These are phyloP conservation scores for Tromatobia lineatoria DNA, from an alignment of 2,888 invertebrate species.

Conservation along the genomic window DNA sequence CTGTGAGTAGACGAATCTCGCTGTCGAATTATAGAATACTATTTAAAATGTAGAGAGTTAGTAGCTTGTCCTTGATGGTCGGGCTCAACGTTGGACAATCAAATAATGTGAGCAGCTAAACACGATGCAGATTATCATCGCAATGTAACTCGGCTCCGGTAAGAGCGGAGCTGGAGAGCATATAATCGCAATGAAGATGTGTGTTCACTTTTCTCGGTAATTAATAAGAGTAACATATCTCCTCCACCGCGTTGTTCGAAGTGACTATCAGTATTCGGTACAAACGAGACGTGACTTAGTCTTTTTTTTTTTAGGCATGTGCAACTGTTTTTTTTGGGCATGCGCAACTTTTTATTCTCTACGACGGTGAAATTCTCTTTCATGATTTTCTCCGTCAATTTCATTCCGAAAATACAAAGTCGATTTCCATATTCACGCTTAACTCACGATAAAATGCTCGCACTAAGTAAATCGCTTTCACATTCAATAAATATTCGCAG, in stretches of 20 bases:
- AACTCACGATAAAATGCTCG: conserved; percentile 3
- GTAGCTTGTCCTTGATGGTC: conserved; percentile 51
- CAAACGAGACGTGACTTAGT: conserved; percentile 42
- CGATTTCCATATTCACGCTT: conserved; percentile 8
- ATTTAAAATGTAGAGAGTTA: conserved; percentile 35
- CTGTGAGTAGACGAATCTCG: conserved; percentile 91
- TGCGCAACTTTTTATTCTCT: conserved; percentile 43
- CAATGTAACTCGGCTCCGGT: conserved; percentile 21
- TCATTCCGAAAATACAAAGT: conserved; percentile 17
- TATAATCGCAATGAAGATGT: conserved; percentile 51
- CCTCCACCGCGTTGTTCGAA: conserved; percentile 65
- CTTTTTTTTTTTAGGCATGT: neutral
- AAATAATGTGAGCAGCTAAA: conserved; percentile 56
- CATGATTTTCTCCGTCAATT: conserved; percentile 34
- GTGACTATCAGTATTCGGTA: conserved; percentile 62
- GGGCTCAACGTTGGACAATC: conserved; percentile 69
- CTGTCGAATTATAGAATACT: conserved; percentile 14
- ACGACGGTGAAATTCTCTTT: conserved; percentile 53
- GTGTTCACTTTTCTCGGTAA: conserved; percentile 61
- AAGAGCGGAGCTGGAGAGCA: conserved; percentile 13
- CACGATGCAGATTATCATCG: conserved; percentile 39
- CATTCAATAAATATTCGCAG: conserved; percentile 32
- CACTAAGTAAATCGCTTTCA: conserved; percentile 28
- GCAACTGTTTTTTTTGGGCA: neutral
- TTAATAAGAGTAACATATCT: conserved; percentile 59